A percentile compares a stretch with the other conserved stretches of the same genome.
Conservation (phyloP, 2,888 invertebrate genomes). For the Andrena chrysosceles region DNA sequence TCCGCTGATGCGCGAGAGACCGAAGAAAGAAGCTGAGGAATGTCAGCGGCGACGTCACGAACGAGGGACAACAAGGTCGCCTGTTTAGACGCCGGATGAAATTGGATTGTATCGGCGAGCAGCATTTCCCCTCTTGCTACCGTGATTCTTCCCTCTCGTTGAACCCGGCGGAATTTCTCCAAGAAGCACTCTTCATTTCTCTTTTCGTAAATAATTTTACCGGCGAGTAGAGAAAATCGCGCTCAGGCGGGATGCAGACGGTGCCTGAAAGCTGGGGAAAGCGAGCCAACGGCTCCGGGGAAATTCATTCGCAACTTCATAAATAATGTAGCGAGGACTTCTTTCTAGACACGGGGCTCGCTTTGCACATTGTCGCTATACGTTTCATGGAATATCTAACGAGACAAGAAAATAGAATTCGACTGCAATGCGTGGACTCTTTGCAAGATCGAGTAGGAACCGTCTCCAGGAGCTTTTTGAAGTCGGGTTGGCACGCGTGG, state of each 20-base stretch:
- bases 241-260: conserved; percentile 13
- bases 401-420: conserved; percentile 17
- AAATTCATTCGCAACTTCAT: conserved; percentile 38
- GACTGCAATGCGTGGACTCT: not conserved
- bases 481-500: not conserved
- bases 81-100: conserved; percentile 12
- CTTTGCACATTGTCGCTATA: conserved; percentile 10
- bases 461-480: not conserved
- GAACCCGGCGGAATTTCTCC: not conserved
- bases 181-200: too few species aligned
- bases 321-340: conserved; percentile 37
- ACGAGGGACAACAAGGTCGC: conserved; percentile 12
- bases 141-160: conserved; percentile 4
- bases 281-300: conserved; percentile 5
- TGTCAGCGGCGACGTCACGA: conserved; percentile 22
- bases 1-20: not conserved
- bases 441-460: not conserved
- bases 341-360: conserved; percentile 8
- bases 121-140: not conserved
- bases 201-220: not conserved
- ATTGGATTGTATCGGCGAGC: conserved; percentile 17
- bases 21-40: conserved; percentile 18
- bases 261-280: not conserved
- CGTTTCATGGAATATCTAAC: conserved; percentile 26
- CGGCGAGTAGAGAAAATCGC: not conserved